These are phyloP conservation scores for Torymus texanus DNA, from an alignment of 2,888 invertebrate species.

Conservation along the genomic window DNA sequence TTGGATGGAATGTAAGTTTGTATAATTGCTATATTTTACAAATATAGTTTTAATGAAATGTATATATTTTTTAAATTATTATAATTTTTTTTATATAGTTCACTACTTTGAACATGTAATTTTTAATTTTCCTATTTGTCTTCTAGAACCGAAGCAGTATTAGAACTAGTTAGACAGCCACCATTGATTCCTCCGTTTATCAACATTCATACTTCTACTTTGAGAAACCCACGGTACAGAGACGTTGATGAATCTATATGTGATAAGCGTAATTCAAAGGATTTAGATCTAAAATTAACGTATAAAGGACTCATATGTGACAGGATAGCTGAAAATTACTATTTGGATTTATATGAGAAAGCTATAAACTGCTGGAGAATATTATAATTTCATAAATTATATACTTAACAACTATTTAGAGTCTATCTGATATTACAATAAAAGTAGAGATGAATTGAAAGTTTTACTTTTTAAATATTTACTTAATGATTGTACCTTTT, in stretches of 20 bases:
- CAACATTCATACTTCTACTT: not conserved
- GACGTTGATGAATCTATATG: not conserved
- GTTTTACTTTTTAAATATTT: no score
- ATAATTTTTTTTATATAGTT: no score
- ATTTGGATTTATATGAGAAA: conserved; percentile 8
- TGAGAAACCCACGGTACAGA: not conserved
- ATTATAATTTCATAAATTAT: no score
- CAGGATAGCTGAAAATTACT: not conserved
- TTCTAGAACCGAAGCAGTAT: no score
- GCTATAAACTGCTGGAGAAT: conserved; percentile 10
- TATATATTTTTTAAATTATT: no score
- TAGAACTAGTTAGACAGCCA: not conserved
- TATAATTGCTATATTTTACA: not conserved
- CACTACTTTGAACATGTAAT: no score
- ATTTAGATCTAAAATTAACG: not conserved
- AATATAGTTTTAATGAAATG: no score
- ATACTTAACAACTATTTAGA: no score
- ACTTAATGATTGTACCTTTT: no score
- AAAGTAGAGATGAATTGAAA: no score
- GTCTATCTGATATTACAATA: no score
- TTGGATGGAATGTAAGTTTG: not conserved
- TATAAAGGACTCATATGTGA: conserved; percentile 8
- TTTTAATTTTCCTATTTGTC: no score
- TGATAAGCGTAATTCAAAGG: not conserved
- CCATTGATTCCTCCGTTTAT: not conserved